Evolutionary conservation across 2,797 vertebrate genomes (phyloP).

Genomic region (Rhabdophis nuchalis): DNA sequence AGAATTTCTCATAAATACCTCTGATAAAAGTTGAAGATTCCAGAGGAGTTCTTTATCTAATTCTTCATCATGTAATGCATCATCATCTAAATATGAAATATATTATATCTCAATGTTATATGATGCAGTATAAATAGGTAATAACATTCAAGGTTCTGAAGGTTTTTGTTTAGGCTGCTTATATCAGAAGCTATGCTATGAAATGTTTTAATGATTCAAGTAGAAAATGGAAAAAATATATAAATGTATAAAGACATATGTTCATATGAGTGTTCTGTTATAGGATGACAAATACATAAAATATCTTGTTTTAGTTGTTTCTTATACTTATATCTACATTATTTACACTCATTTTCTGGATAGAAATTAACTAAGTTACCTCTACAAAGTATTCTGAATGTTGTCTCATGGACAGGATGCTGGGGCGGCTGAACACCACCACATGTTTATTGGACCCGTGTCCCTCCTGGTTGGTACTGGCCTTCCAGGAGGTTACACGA

Average conservation of each 20-base stretch:
- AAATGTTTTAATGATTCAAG: not conserved
- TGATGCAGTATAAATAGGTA: not conserved
- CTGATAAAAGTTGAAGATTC: slow-evolving; percentile 95
- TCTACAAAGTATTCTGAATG: not conserved
- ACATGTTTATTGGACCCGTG: no score
- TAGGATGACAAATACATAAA: not conserved
- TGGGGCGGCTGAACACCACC: no score
- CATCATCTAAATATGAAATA: slow-evolving; percentile 82
- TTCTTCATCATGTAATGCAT: slow-evolving; percentile 90
- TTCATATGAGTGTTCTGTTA: not conserved
- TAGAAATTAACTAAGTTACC: not conserved
- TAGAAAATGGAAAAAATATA: not conserved
- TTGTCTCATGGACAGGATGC: no score
- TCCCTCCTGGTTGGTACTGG: no score
- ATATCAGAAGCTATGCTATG: not conserved
- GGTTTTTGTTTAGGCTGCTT: not conserved
- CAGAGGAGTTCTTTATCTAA: slow-evolving; percentile 95
- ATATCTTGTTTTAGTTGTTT: not conserved
- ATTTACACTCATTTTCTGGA: not conserved
- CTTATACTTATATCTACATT: not conserved
- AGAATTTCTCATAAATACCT: slow-evolving; percentile 72
- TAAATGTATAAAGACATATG: not conserved
- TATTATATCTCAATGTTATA: slow-evolving; percentile 29
- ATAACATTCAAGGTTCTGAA: not conserved
- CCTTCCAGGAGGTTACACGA: no score